Conservation (phyloP, 2,113 vertebrate species). For the Chionodraco myersi region DNA sequence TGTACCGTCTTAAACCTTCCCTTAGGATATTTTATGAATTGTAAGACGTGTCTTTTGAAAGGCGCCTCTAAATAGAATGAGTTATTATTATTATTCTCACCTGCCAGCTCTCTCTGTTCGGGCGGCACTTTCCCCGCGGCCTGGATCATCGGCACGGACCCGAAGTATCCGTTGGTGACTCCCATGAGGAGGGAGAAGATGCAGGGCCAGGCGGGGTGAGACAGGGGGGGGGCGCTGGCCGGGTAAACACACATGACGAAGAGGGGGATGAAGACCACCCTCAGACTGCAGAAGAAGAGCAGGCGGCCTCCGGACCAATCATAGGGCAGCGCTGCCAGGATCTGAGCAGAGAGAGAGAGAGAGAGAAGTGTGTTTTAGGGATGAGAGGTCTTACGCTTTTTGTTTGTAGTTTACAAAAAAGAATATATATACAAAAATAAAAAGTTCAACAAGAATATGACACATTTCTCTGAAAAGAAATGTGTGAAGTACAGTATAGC, state of each 20-base stretch:
- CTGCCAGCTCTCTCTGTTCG: conserved; percentile 94
- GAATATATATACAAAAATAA: too few species aligned
- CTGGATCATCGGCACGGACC: conserved; percentile 98
- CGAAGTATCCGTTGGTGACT: conserved; percentile 96
- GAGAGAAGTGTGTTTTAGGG: not conserved
- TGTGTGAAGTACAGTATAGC: too few species aligned
- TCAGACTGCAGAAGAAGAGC: conserved; percentile 91
- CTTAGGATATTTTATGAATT: too few species aligned
- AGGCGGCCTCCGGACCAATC: conserved; percentile 93
- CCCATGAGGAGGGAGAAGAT: conserved; percentile 98
- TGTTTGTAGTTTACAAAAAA: too few species aligned
- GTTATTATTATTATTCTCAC: conserved; percentile 69
- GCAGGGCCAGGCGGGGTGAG: conserved; percentile 97
- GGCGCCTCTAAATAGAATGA: too few species aligned
- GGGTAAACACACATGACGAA: conserved; percentile 98
- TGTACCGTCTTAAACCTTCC: too few species aligned
- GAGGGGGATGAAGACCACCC: conserved; percentile 96
- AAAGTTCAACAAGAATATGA: too few species aligned
- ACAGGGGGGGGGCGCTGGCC: conserved; percentile 84
- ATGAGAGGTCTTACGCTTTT: too few species aligned
- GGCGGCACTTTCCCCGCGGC: conserved; percentile 93
- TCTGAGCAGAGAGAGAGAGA: conserved; percentile 80
- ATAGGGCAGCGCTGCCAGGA: conserved; percentile 93
- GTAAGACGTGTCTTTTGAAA: too few species aligned
- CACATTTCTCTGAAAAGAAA: too few species aligned